Base-by-base conservation (phyloP, 2,888 invertebrate species). In the Punctoribates punctum region DNA sequence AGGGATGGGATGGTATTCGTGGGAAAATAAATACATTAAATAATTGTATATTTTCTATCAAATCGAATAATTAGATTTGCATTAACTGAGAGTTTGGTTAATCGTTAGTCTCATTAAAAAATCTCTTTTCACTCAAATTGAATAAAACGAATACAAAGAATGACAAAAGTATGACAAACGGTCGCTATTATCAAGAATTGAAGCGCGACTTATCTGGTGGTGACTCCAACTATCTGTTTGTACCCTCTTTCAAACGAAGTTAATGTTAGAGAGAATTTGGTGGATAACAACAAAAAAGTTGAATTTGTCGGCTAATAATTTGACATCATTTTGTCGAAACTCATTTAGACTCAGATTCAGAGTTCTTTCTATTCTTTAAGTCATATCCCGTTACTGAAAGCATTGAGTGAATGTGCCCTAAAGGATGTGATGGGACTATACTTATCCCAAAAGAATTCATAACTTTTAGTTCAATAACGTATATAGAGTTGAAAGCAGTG, bases 11-110 rank as follows among this genome's bases (percentile, higher is more conserved):
- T 72, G 48, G 8, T 11, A 38, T 67, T 67, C 72, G 72, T 72
- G 72, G 72, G 72, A 72, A 72, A 48, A 72, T 72, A 72, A 72
- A 72, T 72, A 72, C 23, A 46, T 72, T 72, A 72, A n/a, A n/a
- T n/a, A n/a, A 72, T 72, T 72, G 72, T 72, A 17, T 72, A 48
- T 46, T 72, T 72, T 25, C 23, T 17, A 65, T 65, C 29, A 65
- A 65, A 65, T 65, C 65, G 15, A 48, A 72, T 72, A 72, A 72
- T 72, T 72, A 72, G 72, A 72, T 72, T 72, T 72, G 48, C 72
- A 67, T 72, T 72, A 20, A 48, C 25, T 15, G 17, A 72, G 48
- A 5, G 17, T 23, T 42, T 48, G 48, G 20, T 20, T 72, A 72
- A 72, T 72, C 72, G 46, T 15, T 48, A 0, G 17, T 46, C 42